Percentiles rank a stretch among this genome's conserved stretches.
phyloP scores from a whole-genome alignment of 1,140 invertebrate genomes.

The Drosophila saltans region DNA sequence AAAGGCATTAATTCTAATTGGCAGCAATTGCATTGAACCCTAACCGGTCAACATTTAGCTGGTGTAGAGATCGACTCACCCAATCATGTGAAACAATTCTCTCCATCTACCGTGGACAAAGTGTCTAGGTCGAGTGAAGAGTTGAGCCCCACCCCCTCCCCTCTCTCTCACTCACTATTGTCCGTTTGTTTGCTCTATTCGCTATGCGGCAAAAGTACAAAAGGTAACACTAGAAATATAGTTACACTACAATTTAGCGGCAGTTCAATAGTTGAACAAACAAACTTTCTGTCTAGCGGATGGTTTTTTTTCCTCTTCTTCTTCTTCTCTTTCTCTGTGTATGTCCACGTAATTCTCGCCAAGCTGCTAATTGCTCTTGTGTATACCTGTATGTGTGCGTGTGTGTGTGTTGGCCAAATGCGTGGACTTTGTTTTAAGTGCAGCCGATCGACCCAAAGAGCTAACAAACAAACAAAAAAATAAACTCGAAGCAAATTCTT shows the following conservation, averaged over 20 bases:
- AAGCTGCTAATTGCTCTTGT: slow-evolving; percentile 57
- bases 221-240: slow-evolving; percentile 69
- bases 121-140: slow-evolving; percentile 1
- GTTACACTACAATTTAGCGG: slow-evolving; percentile 79
- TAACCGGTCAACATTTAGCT: slow-evolving; percentile 51
- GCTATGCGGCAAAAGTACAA: slow-evolving; percentile 70
- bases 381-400: slow-evolving; percentile 47
- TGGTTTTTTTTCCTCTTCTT: not conserved
- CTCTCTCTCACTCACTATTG: not conserved
- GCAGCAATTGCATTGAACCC: slow-evolving; percentile 68
- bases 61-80: slow-evolving; percentile 15
- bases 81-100: slow-evolving; percentile 2
- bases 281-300: slow-evolving; percentile 57
- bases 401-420: slow-evolving; percentile 44
- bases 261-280: slow-evolving; percentile 72
- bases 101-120: not conserved
- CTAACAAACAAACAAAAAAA: slow-evolving; percentile 10
- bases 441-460: slow-evolving; percentile 39
- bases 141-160: not conserved
- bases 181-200: slow-evolving; percentile 48
- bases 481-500: not conserved
- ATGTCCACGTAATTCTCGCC: slow-evolving; percentile 64
- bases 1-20: slow-evolving; percentile 76
- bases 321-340: slow-evolving; percentile 26
- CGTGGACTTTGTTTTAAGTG: slow-evolving; percentile 77